phyloP scores from a whole-genome alignment of 2,888 invertebrate genomes.

The Andrena trimmerana region DNA sequence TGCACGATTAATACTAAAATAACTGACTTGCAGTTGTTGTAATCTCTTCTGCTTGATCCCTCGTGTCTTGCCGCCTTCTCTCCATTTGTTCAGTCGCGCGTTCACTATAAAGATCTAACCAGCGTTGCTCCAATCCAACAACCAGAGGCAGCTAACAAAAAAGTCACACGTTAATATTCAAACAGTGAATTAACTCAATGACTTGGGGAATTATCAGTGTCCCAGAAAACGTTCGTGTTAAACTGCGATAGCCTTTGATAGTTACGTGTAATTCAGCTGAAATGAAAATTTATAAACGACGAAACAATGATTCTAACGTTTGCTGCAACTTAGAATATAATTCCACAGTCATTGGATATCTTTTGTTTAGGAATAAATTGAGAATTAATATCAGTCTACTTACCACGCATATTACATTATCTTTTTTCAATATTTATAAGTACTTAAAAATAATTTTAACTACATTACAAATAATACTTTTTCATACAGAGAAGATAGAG shows the following conservation, averaged over 20 bases:
- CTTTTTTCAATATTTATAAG: constrained; percentile 53
- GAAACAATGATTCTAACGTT: constrained; percentile 28
- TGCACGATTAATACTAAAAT: constrained; percentile 53
- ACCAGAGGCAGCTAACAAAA: constrained; percentile 89
- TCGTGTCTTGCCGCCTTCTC: constrained; percentile 95
- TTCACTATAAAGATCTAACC: constrained; percentile 90
- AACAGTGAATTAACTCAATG: constrained; percentile 52
- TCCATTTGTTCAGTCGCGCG: constrained; percentile 92
- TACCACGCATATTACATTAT: constrained; percentile 64
- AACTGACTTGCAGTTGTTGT: constrained; percentile 89
- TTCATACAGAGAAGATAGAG: constrained; percentile 82
- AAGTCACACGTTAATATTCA: constrained; percentile 65
- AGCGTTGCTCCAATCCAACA: constrained; percentile 92
- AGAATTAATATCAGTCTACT: constrained; percentile 59
- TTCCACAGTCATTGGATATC: constrained; percentile 62
- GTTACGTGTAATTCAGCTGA: not conserved
- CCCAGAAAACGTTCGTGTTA: constrained; percentile 51
- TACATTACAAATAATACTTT: constrained; percentile 49
- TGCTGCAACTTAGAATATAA: constrained; percentile 40
- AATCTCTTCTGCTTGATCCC: constrained; percentile 97
- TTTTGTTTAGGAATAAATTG: constrained; percentile 39
- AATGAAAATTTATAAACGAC: not conserved
- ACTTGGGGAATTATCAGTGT: constrained; percentile 43
- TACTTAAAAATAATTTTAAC: constrained; percentile 54
- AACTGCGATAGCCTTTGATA: not conserved